phyloP scores from a whole-genome alignment of 2,797 vertebrate genomes.

The Lerista edwardsae region DNA sequence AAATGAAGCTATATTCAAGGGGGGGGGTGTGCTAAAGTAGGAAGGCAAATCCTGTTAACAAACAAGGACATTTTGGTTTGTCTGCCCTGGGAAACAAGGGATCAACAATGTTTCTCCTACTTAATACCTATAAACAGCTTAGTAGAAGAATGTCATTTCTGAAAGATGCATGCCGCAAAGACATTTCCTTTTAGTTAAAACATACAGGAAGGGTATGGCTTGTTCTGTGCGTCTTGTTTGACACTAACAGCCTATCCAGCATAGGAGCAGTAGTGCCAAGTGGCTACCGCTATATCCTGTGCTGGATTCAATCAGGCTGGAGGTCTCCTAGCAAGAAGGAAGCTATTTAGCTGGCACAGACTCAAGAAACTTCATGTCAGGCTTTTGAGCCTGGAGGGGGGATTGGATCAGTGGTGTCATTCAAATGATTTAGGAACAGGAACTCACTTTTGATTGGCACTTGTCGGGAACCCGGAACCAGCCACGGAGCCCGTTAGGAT shows the following conservation, averaged over 20 bases:
- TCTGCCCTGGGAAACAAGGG: slow-evolving; percentile 48
- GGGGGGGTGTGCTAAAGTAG: slow-evolving; percentile 20
- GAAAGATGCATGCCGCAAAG: slow-evolving; percentile 9
- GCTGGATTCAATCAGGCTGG: too few species aligned
- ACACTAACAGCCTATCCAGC: slow-evolving; percentile 5
- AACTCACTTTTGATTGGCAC: too few species aligned
- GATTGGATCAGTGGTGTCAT: too few species aligned
- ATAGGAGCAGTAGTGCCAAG: too few species aligned
- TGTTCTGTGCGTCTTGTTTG: slow-evolving; percentile 52
- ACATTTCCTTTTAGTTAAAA: slow-evolving; percentile 41
- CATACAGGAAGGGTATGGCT: slow-evolving; percentile 52
- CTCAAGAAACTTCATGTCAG: too few species aligned
- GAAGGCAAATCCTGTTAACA: slow-evolving; percentile 56
- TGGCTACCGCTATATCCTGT: too few species aligned
- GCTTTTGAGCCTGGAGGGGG: too few species aligned
- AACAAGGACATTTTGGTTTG: slow-evolving; percentile 55
- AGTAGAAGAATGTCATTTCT: slow-evolving; percentile 48
- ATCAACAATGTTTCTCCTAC: slow-evolving; percentile 38
- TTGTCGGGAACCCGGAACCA: too few species aligned
- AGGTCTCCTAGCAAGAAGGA: too few species aligned
- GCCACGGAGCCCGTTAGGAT: too few species aligned
- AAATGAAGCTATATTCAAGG: slow-evolving; percentile 46
- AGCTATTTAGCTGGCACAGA: too few species aligned
- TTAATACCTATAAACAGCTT: slow-evolving; percentile 64
- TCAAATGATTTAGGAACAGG: too few species aligned